Evolutionary conservation across 37 sponge, comb jelly and placozoan genomes (phyloP).

Genomic region (Hexactinellida sp.): DNA sequence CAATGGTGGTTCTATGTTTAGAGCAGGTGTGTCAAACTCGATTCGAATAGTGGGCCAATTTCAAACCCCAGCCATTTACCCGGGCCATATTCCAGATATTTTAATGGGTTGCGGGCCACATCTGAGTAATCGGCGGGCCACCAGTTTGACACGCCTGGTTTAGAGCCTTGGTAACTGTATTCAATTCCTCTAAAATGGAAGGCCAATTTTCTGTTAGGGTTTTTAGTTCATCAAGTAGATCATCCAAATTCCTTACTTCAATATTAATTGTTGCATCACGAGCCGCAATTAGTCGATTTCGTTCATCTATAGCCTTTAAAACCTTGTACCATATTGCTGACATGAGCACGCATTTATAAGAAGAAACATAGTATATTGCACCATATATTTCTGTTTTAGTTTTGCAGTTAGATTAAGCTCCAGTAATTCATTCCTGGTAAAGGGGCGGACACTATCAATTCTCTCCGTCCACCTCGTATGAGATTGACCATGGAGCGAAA

Average conservation of each 20-base stretch:
- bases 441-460: neutral
- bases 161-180: neutral
- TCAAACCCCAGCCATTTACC: too few relatives aligned
- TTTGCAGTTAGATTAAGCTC: constrained; percentile 17
- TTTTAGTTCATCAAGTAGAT: constrained; percentile 18
- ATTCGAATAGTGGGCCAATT: too few relatives aligned
- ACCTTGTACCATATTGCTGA: constrained; percentile 9
- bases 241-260: constrained; percentile 13
- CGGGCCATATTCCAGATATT: too few relatives aligned
- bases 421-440: neutral
- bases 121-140: too few relatives aligned
- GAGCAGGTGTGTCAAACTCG: too few relatives aligned
- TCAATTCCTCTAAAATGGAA: neutral
- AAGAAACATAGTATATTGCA: constrained; percentile 5
- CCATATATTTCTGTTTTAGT: constrained; percentile 17
- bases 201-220: constrained; percentile 10
- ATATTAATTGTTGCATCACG: constrained; percentile 12
- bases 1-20: neutral
- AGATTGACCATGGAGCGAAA: neutral
- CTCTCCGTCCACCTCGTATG: neutral
- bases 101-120: too few relatives aligned
- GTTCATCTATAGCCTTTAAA: constrained; percentile 15
- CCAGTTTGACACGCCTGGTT: too few relatives aligned
- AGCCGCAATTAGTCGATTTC: constrained; percentile 5
- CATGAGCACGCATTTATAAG: constrained; percentile 13